A percentile compares a stretch with the other conserved stretches of the same genome.
Evolutionary conservation across 1,140 invertebrate species (phyloP).

Genomic region (Papilio glaucus): DNA sequence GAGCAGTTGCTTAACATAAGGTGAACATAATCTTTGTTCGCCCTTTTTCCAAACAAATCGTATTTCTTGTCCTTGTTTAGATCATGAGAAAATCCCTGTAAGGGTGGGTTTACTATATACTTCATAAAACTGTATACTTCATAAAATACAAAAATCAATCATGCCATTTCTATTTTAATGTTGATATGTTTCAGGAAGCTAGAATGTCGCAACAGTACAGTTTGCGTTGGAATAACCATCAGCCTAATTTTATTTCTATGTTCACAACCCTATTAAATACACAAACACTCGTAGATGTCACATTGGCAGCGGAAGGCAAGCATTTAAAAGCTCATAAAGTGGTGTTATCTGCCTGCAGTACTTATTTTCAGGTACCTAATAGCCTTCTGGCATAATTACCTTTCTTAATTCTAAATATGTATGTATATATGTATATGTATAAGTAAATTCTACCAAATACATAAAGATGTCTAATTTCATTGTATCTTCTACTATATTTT

Average conservation of each 20-base stretch:
- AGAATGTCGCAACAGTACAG: conserved; percentile 93
- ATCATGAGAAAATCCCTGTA: too few relatives aligned
- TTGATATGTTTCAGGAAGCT: conserved; percentile 43
- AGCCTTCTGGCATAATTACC: conserved; percentile 29
- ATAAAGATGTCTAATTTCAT: background rate
- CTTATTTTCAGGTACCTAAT: conserved; percentile 90
- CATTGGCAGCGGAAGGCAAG: conserved; percentile 92
- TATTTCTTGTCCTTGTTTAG: too few relatives aligned
- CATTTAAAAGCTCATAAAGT: conserved; percentile 94
- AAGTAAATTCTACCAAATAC: background rate
- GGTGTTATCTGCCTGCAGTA: conserved; percentile 93
- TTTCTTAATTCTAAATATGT: conserved; percentile 30
- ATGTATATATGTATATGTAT: conserved; percentile 24
- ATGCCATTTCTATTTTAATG: background rate
- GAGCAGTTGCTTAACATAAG: too few relatives aligned
- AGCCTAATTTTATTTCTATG: conserved; percentile 93
- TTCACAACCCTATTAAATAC: conserved; percentile 91
- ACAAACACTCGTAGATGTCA: conserved; percentile 94
- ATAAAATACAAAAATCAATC: too few relatives aligned
- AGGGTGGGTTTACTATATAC: too few relatives aligned
- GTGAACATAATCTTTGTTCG: too few relatives aligned
- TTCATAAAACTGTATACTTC: too few relatives aligned
- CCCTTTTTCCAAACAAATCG: too few relatives aligned
- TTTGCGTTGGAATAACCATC: conserved; percentile 94
- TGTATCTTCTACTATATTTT: conserved; percentile 41